Conservation (phyloP, 1,140 invertebrate species). For the Eciton burchellii region DNA sequence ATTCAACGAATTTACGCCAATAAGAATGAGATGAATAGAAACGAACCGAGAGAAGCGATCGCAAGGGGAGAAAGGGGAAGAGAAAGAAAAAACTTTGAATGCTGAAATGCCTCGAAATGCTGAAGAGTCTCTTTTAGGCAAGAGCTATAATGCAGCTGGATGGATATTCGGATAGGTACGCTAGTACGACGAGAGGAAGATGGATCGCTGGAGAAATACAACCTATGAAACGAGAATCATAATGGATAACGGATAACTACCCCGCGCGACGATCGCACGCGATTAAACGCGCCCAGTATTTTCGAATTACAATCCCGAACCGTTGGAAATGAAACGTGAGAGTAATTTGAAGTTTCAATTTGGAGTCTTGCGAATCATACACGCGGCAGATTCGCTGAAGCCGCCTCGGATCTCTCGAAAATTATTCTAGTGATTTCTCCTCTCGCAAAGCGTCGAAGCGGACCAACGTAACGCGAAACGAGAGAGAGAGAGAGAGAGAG, state of each 20-base stretch:
- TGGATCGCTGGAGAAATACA: slow-evolving; percentile 44
- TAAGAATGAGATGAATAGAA: slow-evolving; percentile 39
- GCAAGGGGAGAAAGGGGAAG: not conserved
- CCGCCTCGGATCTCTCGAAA: not conserved
- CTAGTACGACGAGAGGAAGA: slow-evolving; percentile 23
- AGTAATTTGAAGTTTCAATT: not conserved
- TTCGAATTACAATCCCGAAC: not conserved
- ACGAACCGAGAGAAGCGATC: not conserved
- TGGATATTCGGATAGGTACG: slow-evolving; percentile 38
- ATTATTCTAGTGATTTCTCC: not conserved
- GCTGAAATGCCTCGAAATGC: not conserved
- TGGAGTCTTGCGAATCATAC: not conserved
- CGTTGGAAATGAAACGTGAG: not conserved
- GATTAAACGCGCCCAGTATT: slow-evolving; percentile 31
- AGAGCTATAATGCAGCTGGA: slow-evolving; percentile 55
- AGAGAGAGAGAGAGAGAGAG: too few species aligned
- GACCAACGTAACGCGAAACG: not conserved
- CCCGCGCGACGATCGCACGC: slow-evolving; percentile 35
- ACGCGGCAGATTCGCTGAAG: not conserved
- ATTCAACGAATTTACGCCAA: slow-evolving; percentile 3
- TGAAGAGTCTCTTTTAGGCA: slow-evolving; percentile 44
- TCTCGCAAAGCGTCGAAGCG: not conserved
- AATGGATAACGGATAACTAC: slow-evolving; percentile 61
- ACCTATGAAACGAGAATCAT: not conserved
- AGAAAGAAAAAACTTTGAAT: not conserved